Percentiles rank a stretch among this genome's conserved stretches.
Evolutionary conservation across 2,797 vertebrate species (phyloP).

Genomic region (Parotocinclus haroldoi): DNA sequence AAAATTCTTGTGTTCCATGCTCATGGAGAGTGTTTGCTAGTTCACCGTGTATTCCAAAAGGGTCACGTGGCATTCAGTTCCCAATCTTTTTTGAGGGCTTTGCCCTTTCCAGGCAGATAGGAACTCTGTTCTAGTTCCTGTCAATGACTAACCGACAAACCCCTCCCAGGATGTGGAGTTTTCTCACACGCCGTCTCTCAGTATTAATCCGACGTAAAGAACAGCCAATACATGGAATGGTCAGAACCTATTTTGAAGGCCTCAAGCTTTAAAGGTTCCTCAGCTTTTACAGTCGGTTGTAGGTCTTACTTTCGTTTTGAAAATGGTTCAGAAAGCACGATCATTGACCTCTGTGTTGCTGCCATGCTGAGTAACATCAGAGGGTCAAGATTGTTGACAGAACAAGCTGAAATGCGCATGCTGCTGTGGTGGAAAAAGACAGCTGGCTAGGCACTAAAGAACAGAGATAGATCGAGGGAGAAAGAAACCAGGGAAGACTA

Average conservation of each 20-base stretch:
- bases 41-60: conserved; percentile 2
- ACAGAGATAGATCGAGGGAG: conserved; percentile 18
- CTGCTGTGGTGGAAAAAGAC: conserved; percentile 50
- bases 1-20: not conserved
- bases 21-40: not conserved
- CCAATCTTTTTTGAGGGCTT: conserved; percentile 22
- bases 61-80: conserved; percentile 13
- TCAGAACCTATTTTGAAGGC: too few relatives aligned
- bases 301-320: too few relatives aligned
- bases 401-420: conserved; percentile 23
- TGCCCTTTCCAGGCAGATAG: conserved; percentile 47
- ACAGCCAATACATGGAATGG: too few relatives aligned
- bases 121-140: conserved; percentile 55
- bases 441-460: conserved; percentile 41
- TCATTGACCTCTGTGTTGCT: too few relatives aligned
- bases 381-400: conserved; percentile 43
- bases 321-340: too few relatives aligned
- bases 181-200: too few relatives aligned
- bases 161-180: conserved; percentile 42
- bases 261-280: too few relatives aligned
- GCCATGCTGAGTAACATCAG: conserved; percentile 54
- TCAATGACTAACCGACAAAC: conserved; percentile 62
- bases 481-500: conserved; percentile 24
- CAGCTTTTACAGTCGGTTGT: too few relatives aligned
- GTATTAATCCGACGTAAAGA: too few relatives aligned